These are phyloP conservation scores for Procambarus clarkii DNA, from an alignment of 1,140 invertebrate species.

Conservation along the genomic window DNA sequence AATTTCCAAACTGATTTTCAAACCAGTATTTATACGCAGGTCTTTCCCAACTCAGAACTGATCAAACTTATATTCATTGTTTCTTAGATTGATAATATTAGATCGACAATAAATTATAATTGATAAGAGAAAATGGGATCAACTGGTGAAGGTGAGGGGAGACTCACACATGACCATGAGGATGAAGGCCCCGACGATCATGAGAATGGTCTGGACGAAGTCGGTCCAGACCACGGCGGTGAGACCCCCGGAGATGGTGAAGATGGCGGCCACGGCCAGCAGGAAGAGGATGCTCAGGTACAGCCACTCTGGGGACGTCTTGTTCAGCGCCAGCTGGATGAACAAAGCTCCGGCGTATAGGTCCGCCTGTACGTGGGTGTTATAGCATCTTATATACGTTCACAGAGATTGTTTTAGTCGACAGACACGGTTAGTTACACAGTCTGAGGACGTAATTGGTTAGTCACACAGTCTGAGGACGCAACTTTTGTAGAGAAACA, in stretches of 20 bases:
- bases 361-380: slow-evolving; percentile 76
- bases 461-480: too few species aligned
- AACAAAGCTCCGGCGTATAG: slow-evolving; percentile 80
- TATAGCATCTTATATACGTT: too few species aligned
- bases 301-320: slow-evolving; percentile 72
- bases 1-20: too few species aligned
- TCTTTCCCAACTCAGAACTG: too few species aligned
- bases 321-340: slow-evolving; percentile 74
- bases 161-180: slow-evolving; percentile 76
- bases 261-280: slow-evolving; percentile 77
- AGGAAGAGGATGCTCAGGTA: slow-evolving; percentile 78
- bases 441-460: too few species aligned
- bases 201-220: slow-evolving; percentile 80
- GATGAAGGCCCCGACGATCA: slow-evolving; percentile 79
- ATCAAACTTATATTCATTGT: too few species aligned
- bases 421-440: too few species aligned
- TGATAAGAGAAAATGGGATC: background rate
- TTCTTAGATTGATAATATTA: too few species aligned
- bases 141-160: too few species aligned
- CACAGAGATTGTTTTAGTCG: background rate
- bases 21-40: too few species aligned
- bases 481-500: too few species aligned
- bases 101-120: too few species aligned
- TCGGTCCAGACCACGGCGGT: slow-evolving; percentile 81
- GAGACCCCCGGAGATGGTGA: slow-evolving; percentile 78